Base-by-base conservation (phyloP, 2,888 invertebrate species). In the Limulus polyphemus region DNA sequence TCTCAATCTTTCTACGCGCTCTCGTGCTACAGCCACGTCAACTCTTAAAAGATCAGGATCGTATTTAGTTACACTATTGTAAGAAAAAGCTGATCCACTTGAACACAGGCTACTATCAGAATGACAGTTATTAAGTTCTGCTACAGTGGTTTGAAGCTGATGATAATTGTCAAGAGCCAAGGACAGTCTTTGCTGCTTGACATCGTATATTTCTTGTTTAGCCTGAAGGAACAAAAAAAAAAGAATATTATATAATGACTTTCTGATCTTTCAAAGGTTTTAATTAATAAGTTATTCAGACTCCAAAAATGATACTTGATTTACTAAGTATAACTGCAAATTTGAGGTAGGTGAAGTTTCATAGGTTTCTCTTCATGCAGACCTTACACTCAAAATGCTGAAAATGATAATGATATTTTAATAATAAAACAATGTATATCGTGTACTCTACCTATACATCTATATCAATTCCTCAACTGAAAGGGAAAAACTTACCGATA, bases 161-260 rank as follows among this genome's bases (percentile, higher is more conserved):
- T 91, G 88, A 80, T 91, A 95, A 79, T 97, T 95, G 78, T 95
- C 92, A 79, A 95, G 91, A 60, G 95, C 95, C 72, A 97, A 81
- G 74, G 87, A 85, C 72, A 97, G 80, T 75, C 95, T 83, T 80
- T 95, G 92, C 75, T 93, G 90, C 79, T 97, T 97, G 69, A 97
- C 87, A 79, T 91, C 88, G 79, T 87, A 90, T 78, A 95, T 94
- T 81, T 97, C 95, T 77, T 91, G 90, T 80, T 95, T 95, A 71
- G 94, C 93, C 90, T 91, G n/a, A 32, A 32, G 32, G 32, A 32
- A 32, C 3, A 32, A 32, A 32, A 32, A 32, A 32, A 32, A 5
- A 1, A 3, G 5, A 3, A 32, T 32, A 32, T n/a, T 32, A 32
- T 32, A 32, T 32, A 32, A 32, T 32, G 32, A 32, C 7, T 32